These are phyloP conservation scores for Oenanthe oenanthe DNA, from an alignment of 2,113 vertebrate genomes.

Conservation along the genomic window DNA sequence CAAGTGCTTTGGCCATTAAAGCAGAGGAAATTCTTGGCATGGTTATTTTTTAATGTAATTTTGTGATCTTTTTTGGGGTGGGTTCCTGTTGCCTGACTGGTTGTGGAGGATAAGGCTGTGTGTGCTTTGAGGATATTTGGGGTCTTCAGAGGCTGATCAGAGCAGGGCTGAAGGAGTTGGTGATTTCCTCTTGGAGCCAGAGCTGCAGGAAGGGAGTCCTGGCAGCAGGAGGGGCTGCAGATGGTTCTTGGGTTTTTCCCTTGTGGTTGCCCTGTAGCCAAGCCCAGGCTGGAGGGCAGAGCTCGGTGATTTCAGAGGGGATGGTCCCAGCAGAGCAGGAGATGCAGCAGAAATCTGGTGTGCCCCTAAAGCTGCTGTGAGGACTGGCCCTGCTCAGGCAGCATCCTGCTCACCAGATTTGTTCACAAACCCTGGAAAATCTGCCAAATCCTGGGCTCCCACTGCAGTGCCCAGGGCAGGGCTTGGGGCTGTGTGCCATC, in stretches of 20 bases:
- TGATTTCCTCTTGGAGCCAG: neutral
- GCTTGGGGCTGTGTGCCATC: neutral
- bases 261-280: neutral
- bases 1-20: neutral
- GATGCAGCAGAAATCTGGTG: neutral
- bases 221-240: neutral
- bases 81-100: neutral
- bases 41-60: neutral
- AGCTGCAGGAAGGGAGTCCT: neutral
- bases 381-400: neutral
- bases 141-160: neutral
- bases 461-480: accelerated
- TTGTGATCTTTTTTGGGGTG: neutral
- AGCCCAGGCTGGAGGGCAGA: neutral
- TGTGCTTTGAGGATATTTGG: neutral
- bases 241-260: neutral
- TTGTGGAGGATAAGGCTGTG: neutral
- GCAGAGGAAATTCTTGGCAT: neutral
- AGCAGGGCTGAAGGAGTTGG: neutral
- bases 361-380: accelerated
- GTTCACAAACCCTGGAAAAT: neutral
- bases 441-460: accelerated
- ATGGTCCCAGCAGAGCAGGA: neutral
- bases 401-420: accelerated
- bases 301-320: accelerated